phyloP scores from a whole-genome alignment of 2,113 vertebrate genomes.

The Canis aureus region DNA sequence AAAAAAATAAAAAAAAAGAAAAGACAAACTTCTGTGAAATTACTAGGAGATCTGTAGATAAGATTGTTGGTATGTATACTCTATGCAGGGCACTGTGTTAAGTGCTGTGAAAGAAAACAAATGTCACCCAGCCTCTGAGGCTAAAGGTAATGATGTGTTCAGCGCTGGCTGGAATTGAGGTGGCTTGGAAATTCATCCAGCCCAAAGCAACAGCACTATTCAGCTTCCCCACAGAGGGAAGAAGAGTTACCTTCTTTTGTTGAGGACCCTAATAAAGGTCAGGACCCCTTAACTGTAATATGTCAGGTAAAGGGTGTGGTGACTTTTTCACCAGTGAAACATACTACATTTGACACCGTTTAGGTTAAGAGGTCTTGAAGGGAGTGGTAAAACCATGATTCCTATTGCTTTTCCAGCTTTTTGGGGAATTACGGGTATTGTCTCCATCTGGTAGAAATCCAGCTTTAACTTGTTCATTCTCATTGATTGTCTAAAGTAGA shows the following conservation, averaged over 20 bases:
- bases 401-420: neutral
- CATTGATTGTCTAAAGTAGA: neutral
- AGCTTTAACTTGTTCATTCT: slow-evolving; percentile 32
- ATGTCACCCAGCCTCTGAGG: neutral
- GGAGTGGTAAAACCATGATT: neutral
- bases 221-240: neutral
- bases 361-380: neutral
- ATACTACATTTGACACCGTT: neutral
- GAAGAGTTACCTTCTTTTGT: neutral
- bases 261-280: neutral
- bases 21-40: slow-evolving; percentile 15
- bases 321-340: neutral
- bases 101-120: neutral
- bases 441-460: slow-evolving; percentile 4
- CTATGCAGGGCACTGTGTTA: neutral
- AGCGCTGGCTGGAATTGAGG: neutral
- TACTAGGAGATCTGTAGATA: neutral
- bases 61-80: neutral
- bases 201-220: neutral
- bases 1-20: neutral
- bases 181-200: neutral
- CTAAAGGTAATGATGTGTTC: neutral
- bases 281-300: neutral
- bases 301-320: neutral
- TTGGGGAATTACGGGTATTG: neutral